Conservation (phyloP, 2,888 invertebrate species). For the Meiosimyza platycephala region DNA sequence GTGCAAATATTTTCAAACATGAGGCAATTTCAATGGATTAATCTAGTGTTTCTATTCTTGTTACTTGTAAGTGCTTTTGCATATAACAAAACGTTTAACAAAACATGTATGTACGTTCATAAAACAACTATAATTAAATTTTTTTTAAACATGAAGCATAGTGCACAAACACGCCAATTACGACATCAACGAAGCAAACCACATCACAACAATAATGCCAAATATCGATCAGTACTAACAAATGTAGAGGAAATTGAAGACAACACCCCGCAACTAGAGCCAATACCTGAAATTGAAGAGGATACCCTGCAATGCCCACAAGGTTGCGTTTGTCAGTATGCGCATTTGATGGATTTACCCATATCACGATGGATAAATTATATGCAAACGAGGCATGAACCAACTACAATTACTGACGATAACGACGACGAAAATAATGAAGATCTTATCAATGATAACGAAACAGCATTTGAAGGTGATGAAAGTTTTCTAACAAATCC, state of each 20-base stretch:
- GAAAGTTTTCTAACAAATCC: slow-evolving; percentile 65
- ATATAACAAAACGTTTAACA: slow-evolving; percentile 1
- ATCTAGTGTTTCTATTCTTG: slow-evolving; percentile 21
- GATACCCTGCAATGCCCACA: slow-evolving; percentile 67
- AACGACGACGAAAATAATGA: slow-evolving; percentile 40
- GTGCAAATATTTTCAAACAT: slow-evolving; percentile 7
- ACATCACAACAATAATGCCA: slow-evolving; percentile 30
- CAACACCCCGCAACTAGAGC: slow-evolving; percentile 38
- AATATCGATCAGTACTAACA: slow-evolving; percentile 14
- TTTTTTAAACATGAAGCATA: too few relatives aligned
- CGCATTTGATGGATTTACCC: slow-evolving; percentile 70
- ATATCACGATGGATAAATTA: slow-evolving; percentile 69
- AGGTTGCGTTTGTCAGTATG: slow-evolving; percentile 71
- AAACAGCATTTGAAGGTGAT: slow-evolving; percentile 65
- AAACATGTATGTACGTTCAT: background rate
- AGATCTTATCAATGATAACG: slow-evolving; percentile 52
- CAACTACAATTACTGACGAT: slow-evolving; percentile 19
- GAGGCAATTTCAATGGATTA: slow-evolving; percentile 20
- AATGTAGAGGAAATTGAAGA: slow-evolving; percentile 29
- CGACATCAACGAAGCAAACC: slow-evolving; percentile 16
- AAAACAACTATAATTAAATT: too few relatives aligned
- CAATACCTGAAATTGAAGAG: slow-evolving; percentile 47
- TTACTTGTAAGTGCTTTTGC: slow-evolving; percentile 27
- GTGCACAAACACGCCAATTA: background rate
- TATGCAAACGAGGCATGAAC: slow-evolving; percentile 48